Evolutionary conservation across 2,113 vertebrate species (phyloP), one percentile per base, ranked within the genome.

Genomic region (Zosterops hypoxanthus): DNA sequence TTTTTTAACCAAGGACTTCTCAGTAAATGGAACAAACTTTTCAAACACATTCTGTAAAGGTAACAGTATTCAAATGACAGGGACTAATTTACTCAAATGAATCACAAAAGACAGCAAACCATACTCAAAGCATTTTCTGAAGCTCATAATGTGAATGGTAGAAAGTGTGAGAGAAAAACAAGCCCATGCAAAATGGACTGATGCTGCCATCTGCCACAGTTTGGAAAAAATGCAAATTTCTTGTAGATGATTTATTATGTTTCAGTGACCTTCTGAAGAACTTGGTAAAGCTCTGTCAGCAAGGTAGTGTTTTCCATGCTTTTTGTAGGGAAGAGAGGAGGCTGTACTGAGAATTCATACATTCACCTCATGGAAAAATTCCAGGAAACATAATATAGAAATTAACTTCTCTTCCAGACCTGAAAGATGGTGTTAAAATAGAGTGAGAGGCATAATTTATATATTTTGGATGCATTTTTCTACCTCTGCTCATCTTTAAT

Each of bases 191-290:
- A 97, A 97, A 53, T 55, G 64, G 36, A 34, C 57, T 72, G 75
- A 86, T 97, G 79, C 72, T 88, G 76, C 91, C 96, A 82, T 86
- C 93, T 96, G 87, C 70, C 84, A 94, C 19, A 28, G 49, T 66
- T 94, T 76, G 68, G 83, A 88, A 90, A 96, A 94, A 95, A 96
- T 90, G 80, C 90, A 95, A 91, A 96, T 92, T 70, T 44, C 8
- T 20, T 59, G 9, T 53, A 75, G 36, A 53, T 93, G 18, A 46
- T 75, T 72, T 91, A n/a, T 53, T 70, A 44, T 86, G 36, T 39
- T 81, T 80, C 63, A 70, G 5, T 91, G 68, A 44, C 34, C 20
- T 50, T 90, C 65, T 84, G 63, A 86, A 90, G 41, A 79, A 52
- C 33, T 28, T 68, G 59, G 60, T 49, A 63, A 79, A 92, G 19